Evolutionary conservation across 1,140 invertebrate species (phyloP).

Genomic region (Drosophila erecta): DNA sequence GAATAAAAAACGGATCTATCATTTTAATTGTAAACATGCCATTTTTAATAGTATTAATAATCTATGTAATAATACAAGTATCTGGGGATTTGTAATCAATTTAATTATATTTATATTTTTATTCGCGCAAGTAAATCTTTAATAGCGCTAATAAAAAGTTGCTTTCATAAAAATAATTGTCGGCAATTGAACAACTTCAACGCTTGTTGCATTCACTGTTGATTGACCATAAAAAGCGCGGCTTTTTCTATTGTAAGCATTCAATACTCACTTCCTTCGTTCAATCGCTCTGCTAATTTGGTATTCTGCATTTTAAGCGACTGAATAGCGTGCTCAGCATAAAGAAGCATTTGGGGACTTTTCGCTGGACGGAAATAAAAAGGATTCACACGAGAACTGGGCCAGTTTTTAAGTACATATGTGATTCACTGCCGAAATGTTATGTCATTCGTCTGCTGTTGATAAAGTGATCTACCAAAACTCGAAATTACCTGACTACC

Average conservation of each 20-base stretch:
- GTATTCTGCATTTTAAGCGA: constrained; percentile 12
- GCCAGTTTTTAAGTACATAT: not conserved
- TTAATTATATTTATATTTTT: not conserved
- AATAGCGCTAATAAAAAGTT: constrained; percentile 1
- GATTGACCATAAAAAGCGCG: constrained; percentile 53
- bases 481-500: constrained; percentile 16
- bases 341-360: constrained; percentile 8
- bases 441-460: constrained; percentile 3
- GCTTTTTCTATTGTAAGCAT: constrained; percentile 33
- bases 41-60: not conserved
- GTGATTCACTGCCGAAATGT: constrained; percentile 27
- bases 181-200: constrained; percentile 28
- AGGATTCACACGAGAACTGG: constrained; percentile 36
- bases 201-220: constrained; percentile 25
- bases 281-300: constrained; percentile 36
- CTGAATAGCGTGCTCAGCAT: not conserved
- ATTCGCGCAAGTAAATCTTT: constrained; percentile 1
- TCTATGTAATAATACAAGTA: not conserved
- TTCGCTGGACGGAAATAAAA: constrained; percentile 7
- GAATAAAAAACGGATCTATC: not conserved
- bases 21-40: not conserved
- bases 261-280: constrained; percentile 34
- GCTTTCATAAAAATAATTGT: constrained; percentile 45
- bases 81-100: not conserved
- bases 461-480: constrained; percentile 19